A percentile compares a stretch with the other conserved stretches of the same genome.
phyloP scores from a whole-genome alignment of 2,888 invertebrate genomes.

The Pediacus dermestoides region DNA sequence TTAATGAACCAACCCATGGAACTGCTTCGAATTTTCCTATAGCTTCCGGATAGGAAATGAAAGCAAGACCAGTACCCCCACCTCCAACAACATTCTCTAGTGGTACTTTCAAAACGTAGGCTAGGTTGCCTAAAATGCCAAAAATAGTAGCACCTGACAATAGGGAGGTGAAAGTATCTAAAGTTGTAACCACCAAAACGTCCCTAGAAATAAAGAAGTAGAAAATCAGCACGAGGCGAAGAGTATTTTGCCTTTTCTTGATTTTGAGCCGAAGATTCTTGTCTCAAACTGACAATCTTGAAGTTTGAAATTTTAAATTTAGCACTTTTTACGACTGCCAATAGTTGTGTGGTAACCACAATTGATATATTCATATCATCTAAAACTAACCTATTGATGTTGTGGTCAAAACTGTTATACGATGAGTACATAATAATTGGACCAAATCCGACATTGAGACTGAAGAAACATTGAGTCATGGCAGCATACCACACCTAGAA shows the following conservation, averaged over 20 bases:
- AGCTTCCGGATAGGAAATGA: conserved; percentile 81
- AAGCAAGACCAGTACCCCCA: conserved; percentile 80
- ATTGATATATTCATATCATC: background rate
- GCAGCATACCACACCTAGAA: conserved; percentile 61
- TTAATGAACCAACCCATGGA: too few species aligned
- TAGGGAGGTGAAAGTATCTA: conserved; percentile 80
- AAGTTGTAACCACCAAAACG: conserved; percentile 73
- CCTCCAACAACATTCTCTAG: conserved; percentile 66
- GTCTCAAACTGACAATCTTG: too few species aligned
- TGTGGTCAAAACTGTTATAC: conserved; percentile 69
- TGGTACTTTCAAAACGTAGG: conserved; percentile 61
- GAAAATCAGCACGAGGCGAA: too few species aligned
- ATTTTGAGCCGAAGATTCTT: too few species aligned
- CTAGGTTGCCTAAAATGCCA: conserved; percentile 77
- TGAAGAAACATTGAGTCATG: conserved; percentile 76
- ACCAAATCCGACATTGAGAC: conserved; percentile 70
- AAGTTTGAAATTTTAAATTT: too few species aligned
- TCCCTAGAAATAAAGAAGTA: conserved; percentile 60
- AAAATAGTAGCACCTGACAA: conserved; percentile 81
- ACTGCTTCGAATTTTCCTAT: conserved; percentile 68
- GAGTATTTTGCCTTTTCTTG: too few species aligned
- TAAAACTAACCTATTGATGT: conserved; percentile 48
- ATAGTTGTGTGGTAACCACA: too few species aligned
- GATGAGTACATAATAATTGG: conserved; percentile 76
- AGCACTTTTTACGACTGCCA: too few species aligned